Base-by-base conservation (phyloP, 2,797 vertebrate species). In the Ctenochaetus hawaiiensis region DNA sequence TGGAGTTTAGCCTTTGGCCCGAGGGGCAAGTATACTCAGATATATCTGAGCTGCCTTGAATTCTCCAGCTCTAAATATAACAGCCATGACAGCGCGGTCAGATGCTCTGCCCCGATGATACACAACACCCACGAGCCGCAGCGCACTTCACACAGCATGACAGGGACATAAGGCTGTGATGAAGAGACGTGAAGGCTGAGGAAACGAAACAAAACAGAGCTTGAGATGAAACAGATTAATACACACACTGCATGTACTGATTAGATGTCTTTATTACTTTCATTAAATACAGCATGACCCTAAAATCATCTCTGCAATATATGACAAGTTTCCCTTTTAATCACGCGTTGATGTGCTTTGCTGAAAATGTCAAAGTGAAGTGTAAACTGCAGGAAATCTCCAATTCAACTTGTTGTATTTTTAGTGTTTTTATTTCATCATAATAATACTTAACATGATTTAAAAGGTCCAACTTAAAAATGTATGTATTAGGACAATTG, bases 61-160 rank as follows among this genome's bases (percentile, higher is more conserved):
- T 94, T 90, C 90, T 76, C 71, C 81, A 67, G 78, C 58, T 92
- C 94, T 95, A 95, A 95, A 95, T 94, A 93, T 93, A 95, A 23
- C 88, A 61, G 62, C 61, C 23, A 43, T 85, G 89, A 90, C 85
- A 84, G 76, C 80, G 78, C 63, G 4, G 78, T 83, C 87, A 91
- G 81, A 94, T 91, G 71, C 77, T 75, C 69, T 58, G 62, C 62
- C 77, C 78, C 44, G 74, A 87, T 81, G 89, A 91, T 82, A 92
- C 88, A 61, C 81, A 83, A 85, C 87, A 81, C 84, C 45, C 41
- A 53, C 18, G 56, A 23, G 77, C 47, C 12, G 66, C 56, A 65
- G 68, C 26, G 26, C 26, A 30, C 26, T 80, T 86, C 77, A 77
- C 73, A 37, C 76, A 18, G 60, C 63, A 63, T 63, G 48, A 26